Percentiles rank a stretch among this genome's conserved stretches.
These are phyloP conservation scores for Montipora efflorescens DNA, from an alignment of 64 coral and sea anemone genomes.

Conservation along the genomic window DNA sequence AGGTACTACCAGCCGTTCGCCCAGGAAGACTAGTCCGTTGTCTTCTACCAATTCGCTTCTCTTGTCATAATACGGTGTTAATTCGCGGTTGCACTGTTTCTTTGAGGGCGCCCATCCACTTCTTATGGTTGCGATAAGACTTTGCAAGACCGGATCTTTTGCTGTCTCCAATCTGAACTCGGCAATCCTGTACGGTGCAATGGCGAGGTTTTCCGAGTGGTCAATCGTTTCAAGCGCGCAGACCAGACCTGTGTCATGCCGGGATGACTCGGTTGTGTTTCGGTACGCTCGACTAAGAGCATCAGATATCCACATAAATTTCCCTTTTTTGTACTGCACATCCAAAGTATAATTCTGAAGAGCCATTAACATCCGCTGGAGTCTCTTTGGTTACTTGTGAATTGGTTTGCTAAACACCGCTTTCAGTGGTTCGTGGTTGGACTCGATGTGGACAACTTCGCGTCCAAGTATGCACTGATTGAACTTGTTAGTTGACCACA, in stretches of 20 bases:
- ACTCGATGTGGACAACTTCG: neutral
- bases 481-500: conserved; percentile 13
- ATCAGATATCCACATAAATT: conserved; percentile 30
- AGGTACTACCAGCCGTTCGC: no score
- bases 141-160: conserved; percentile 18
- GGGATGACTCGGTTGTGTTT: neutral
- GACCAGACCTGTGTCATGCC: neutral
- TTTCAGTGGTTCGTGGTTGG: conserved; percentile 11
- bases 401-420: conserved; percentile 3
- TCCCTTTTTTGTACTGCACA: conserved; percentile 18
- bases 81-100: neutral
- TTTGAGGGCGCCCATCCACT: neutral
- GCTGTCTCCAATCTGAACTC: conserved; percentile 1
- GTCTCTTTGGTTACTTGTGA: conserved; percentile 4
- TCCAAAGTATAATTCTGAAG: conserved; percentile 21
- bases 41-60: conserved; percentile 37
- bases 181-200: neutral
- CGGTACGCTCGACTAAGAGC: neutral
- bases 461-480: conserved; percentile 7
- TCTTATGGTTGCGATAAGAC: conserved; percentile 6
- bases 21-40: conserved; percentile 51
- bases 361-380: conserved; percentile 6
- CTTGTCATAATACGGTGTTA: conserved; percentile 35
- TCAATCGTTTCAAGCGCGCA: conserved; percentile 2
- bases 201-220: conserved; percentile 8